Percentiles rank a stretch among this genome's conserved stretches.
Evolutionary conservation across 2,797 vertebrate species (phyloP).

Genomic region (Sebastes trivittatus): DNA sequence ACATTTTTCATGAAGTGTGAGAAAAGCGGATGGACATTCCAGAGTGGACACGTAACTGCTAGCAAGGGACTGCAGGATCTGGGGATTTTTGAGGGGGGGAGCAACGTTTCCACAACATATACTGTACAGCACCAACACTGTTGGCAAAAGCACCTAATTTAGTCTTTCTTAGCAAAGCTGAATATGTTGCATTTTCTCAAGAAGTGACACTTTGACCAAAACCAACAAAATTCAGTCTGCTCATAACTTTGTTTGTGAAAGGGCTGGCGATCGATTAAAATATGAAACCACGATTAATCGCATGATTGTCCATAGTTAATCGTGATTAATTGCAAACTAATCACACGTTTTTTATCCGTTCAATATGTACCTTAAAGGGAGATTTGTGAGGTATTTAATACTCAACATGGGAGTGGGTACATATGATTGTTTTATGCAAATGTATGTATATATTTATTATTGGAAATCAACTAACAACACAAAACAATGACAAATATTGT

Average conservation of each 20-base stretch:
- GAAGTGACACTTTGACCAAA: neutral
- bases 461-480: no score
- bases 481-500: no score
- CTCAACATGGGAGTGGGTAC: no score
- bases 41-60: slow-evolving; percentile 50
- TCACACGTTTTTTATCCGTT: no score
- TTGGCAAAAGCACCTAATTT: neutral
- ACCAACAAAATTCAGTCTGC: neutral
- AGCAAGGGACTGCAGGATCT: slow-evolving; percentile 20
- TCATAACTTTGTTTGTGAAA: neutral
- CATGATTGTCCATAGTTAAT: no score
- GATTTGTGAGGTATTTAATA: no score
- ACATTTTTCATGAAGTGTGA: slow-evolving; percentile 59
- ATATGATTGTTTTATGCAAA: no score
- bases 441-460: no score
- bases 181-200: slow-evolving; percentile 7
- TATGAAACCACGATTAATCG: no score
- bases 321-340: no score
- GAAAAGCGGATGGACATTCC: slow-evolving; percentile 66
- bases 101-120: slow-evolving; percentile 5
- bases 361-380: no score
- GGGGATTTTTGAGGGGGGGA: slow-evolving; percentile 9
- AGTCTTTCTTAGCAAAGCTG: neutral
- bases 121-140: neutral
- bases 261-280: no score